Conservation (phyloP, 2,113 vertebrate species). For the Globicephala melas region DNA sequence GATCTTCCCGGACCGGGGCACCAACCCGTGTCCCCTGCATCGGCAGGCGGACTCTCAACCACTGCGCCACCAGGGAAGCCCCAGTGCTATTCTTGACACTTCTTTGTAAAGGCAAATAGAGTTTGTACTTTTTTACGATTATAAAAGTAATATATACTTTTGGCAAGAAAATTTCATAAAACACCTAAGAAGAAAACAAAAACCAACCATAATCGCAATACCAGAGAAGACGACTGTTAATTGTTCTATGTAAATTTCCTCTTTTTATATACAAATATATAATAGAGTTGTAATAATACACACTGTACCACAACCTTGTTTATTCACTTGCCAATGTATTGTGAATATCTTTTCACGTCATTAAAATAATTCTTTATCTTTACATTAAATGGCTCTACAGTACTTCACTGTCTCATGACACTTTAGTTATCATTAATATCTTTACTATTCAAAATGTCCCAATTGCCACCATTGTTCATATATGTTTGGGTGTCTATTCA, state of each 20-base stretch:
- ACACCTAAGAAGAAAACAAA: not conserved
- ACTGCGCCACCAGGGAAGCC: too few relatives aligned
- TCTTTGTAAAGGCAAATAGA: slow-evolving; percentile 25
- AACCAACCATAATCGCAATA: not conserved
- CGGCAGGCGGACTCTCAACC: too few relatives aligned
- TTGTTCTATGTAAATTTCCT: not conserved
- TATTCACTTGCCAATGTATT: not conserved
- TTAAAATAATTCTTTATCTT: not conserved
- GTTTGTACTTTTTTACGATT: not conserved
- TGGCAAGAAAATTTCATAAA: not conserved
- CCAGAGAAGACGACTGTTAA: not conserved
- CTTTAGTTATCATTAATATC: not conserved
- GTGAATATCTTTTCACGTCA: not conserved
- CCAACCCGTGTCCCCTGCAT: too few relatives aligned
- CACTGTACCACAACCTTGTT: not conserved
- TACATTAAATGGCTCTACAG: not conserved
- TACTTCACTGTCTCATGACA: not conserved
- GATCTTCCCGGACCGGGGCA: too few relatives aligned
- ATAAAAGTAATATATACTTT: not conserved
- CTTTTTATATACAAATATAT: not conserved
- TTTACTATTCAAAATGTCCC: not conserved
- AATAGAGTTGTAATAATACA: not conserved
- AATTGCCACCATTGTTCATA: not conserved
- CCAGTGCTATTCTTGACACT: slow-evolving; percentile 33
- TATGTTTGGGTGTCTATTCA: not conserved